These are phyloP conservation scores for Norana najaformis DNA, from an alignment of 2,888 invertebrate genomes.

Conservation along the genomic window DNA sequence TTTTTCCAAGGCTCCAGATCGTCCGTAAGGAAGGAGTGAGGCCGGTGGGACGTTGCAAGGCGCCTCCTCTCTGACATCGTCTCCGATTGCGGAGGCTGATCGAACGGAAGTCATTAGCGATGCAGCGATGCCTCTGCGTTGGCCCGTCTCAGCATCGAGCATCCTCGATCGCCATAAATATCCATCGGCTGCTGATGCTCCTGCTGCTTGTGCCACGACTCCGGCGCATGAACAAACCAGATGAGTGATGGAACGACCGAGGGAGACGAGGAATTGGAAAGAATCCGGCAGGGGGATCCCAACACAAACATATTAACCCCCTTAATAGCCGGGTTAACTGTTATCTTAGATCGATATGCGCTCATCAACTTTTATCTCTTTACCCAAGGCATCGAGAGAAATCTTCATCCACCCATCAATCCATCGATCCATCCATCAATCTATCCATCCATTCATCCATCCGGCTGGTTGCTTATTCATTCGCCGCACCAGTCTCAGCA, in stretches of 20 bases:
- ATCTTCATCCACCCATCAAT: background rate
- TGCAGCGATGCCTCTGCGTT: background rate
- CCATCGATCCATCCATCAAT: background rate
- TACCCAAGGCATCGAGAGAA: background rate
- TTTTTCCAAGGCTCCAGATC: background rate
- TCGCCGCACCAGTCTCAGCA: background rate
- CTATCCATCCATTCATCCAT: too few relatives aligned
- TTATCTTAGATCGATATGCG: slow-evolving; percentile 5
- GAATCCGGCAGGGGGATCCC: background rate
- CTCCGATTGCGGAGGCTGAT: background rate
- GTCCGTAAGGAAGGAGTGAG: background rate
- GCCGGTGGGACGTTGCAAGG: background rate
- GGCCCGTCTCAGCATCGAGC: background rate
- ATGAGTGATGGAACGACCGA: background rate
- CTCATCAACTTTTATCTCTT: background rate
- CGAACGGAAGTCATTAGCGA: slow-evolving; percentile 13
- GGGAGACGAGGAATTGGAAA: slow-evolving; percentile 1
- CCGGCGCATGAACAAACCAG: background rate
- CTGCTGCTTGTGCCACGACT: background rate
- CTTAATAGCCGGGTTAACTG: slow-evolving; percentile 13
- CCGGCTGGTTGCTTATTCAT: background rate
- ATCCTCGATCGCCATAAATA: slow-evolving; percentile 5
- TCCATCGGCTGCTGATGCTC: background rate
- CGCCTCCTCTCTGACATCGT: background rate
- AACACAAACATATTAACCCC: slow-evolving; percentile 2